Evolutionary conservation across 1,140 invertebrate genomes (phyloP).

Genomic region (Eupristina koningsbergeri): DNA sequence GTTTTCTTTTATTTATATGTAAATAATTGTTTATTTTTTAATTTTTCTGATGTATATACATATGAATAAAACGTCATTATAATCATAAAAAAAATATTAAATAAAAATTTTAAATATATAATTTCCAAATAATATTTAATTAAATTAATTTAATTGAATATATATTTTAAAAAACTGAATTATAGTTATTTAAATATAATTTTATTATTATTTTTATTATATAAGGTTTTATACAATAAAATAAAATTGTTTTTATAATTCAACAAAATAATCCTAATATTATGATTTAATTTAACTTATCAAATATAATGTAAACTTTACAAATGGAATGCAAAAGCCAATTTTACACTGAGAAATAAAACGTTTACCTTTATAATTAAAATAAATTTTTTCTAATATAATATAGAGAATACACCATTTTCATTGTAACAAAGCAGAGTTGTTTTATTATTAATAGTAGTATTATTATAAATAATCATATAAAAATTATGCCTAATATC

Average conservation of each 20-base stretch:
- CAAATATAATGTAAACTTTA: background rate
- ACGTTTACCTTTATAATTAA: no score
- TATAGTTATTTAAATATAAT: no score
- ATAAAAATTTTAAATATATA: background rate
- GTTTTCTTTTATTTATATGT: background rate
- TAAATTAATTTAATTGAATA: no score
- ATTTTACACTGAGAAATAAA: no score
- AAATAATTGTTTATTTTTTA: background rate
- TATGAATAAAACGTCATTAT: background rate
- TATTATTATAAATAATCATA: constrained; percentile 49
- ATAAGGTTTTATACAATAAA: no score
- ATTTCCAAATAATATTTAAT: no score
- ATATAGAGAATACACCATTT: background rate
- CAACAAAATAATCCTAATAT: background rate
- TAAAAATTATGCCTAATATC: constrained; percentile 60
- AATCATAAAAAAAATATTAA: background rate
- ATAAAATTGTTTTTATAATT: background rate
- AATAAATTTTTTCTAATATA: no score
- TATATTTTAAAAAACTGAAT: no score
- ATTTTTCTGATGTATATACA: background rate
- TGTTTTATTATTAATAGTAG: constrained; percentile 30
- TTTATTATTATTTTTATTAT: no score
- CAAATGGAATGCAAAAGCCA: no score
- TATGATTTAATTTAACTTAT: background rate
- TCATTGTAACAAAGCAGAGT: constrained; percentile 17